Percentiles rank a stretch among this genome's conserved stretches.
These are phyloP conservation scores for Phylloscopus trochiloides DNA, from an alignment of 2,113 vertebrate species.

Conservation along the genomic window DNA sequence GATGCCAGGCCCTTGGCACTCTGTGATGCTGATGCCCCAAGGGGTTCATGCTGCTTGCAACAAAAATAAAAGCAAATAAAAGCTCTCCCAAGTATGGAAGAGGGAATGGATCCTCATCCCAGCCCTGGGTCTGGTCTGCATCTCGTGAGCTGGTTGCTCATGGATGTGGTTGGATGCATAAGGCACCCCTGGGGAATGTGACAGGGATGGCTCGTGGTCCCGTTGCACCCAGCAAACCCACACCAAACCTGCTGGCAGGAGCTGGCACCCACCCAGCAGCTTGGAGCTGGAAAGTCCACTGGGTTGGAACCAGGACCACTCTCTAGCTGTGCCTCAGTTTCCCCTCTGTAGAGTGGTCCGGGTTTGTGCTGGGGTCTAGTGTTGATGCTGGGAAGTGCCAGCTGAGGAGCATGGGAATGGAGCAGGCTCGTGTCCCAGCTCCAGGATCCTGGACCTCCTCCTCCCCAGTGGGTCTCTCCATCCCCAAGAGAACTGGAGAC, in stretches of 20 bases:
- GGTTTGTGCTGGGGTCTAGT: neutral
- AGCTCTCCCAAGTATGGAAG: neutral
- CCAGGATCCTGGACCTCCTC: fast-evolving
- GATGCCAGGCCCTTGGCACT: neutral
- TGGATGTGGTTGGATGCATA: fast-evolving
- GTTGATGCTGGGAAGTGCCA: neutral
- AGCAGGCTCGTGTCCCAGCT: neutral
- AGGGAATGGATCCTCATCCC: neutral
- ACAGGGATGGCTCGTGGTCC: neutral
- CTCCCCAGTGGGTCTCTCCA: fast-evolving
- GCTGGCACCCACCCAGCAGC: neutral
- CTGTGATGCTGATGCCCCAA: neutral
- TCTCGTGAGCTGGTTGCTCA: neutral
- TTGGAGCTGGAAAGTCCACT: neutral
- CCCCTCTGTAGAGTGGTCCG: fast-evolving
- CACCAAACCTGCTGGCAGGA: neutral
- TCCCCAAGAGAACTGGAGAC: neutral
- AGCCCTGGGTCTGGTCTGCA: neutral
- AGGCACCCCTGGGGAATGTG: neutral
- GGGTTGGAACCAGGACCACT: neutral
- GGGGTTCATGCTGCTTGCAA: neutral
- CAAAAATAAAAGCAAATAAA: neutral
- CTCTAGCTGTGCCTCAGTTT: neutral
- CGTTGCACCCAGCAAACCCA: neutral
- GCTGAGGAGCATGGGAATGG: fast-evolving